Conservation (phyloP, 2,797 vertebrate species). For the Rachycentron canadum region DNA sequence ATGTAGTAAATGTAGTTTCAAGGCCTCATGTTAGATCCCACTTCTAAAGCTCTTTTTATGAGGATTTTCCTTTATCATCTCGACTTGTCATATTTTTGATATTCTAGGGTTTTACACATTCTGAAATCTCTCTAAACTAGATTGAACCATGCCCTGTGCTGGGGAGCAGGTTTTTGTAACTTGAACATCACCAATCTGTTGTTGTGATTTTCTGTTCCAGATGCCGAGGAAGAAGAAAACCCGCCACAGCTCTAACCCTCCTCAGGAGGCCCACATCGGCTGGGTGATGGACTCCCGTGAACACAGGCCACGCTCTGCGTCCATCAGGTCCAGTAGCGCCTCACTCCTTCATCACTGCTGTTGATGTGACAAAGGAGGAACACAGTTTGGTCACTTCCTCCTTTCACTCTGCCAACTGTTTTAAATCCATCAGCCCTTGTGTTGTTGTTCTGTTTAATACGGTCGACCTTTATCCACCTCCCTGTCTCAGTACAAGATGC, state of each 20-base stretch:
- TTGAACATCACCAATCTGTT: not conserved
- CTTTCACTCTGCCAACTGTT: not conserved
- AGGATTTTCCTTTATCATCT: too few relatives aligned
- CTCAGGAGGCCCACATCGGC: conserved; percentile 92
- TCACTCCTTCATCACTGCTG: not conserved
- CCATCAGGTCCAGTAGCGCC: conserved; percentile 86
- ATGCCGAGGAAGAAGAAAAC: conserved; percentile 93
- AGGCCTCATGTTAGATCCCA: not conserved
- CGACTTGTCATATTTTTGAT: too few relatives aligned
- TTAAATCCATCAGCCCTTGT: too few relatives aligned
- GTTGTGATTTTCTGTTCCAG: conserved; percentile 73
- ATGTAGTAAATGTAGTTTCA: too few relatives aligned
- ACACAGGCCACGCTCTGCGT: conserved; percentile 89
- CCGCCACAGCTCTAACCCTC: conserved; percentile 92
- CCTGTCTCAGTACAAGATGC: not conserved
- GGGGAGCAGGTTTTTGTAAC: not conserved
- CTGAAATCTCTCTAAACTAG: not conserved
- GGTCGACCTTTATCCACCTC: conserved; percentile 14
- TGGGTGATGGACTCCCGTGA: conserved; percentile 98
- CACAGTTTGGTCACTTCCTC: not conserved
- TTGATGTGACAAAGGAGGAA: not conserved
- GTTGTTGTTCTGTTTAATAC: not conserved
- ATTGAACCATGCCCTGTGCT: not conserved
- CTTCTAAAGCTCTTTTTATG: too few relatives aligned
- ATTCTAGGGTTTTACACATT: not conserved